Conservation (phyloP, 2,888 invertebrate species). For the Trypoxylon attenuatum region DNA sequence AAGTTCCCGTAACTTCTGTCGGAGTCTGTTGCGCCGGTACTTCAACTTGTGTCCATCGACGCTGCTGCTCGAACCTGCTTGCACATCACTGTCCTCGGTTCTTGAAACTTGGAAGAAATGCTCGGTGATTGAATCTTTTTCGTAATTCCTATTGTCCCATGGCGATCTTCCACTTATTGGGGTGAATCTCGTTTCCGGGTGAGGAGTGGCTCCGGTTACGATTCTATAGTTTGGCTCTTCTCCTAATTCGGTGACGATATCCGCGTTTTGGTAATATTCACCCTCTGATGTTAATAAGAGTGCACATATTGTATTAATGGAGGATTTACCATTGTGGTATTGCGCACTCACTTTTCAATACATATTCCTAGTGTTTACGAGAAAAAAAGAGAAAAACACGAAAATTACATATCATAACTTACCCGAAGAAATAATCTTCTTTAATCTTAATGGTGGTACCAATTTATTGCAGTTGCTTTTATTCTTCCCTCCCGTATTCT, state of each 20-base stretch:
- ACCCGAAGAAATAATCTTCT: conserved; percentile 55
- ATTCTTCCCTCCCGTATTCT: conserved; percentile 6
- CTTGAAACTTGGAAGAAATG: too few relatives aligned
- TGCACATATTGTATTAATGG: not conserved
- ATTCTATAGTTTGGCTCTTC: conserved; percentile 59
- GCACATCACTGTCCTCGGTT: not conserved
- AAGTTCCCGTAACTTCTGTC: conserved; percentile 55
- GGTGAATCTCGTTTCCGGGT: conserved; percentile 5
- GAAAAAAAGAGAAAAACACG: not conserved
- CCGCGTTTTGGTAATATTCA: conserved; percentile 3
- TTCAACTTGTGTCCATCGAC: conserved; percentile 46
- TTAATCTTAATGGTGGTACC: conserved; percentile 66
- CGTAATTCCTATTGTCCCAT: conserved; percentile 6
- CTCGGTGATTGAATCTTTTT: not conserved
- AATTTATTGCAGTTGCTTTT: conserved; percentile 43
- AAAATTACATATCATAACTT: not conserved
- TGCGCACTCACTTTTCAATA: not conserved
- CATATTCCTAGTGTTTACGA: not conserved
- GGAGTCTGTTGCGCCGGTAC: conserved; percentile 52
- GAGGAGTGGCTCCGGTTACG: conserved; percentile 52
- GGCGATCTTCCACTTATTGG: not conserved
- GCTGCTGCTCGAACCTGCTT: not conserved
- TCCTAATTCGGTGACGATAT: not conserved
- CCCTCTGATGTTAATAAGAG: conserved; percentile 5
- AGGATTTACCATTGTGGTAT: too few relatives aligned